phyloP scores from a whole-genome alignment of 2,888 invertebrate genomes.

The Thera obeliscata region DNA sequence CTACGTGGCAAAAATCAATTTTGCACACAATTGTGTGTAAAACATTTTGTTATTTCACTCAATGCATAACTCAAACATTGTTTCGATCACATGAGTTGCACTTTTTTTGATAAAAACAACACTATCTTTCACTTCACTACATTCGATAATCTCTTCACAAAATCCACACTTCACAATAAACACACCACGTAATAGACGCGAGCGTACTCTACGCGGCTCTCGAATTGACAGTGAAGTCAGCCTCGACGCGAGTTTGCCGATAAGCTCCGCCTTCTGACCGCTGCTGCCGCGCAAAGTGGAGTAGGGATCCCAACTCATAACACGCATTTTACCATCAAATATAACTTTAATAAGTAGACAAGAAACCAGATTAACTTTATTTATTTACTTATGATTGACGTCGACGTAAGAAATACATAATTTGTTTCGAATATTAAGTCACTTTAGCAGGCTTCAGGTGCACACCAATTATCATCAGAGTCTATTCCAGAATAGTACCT shows the following conservation, averaged over 20 bases:
- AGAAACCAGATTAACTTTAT: too few relatives aligned
- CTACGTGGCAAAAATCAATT: conserved; percentile 85
- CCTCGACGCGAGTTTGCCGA: conserved; percentile 84
- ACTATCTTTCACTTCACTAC: conserved; percentile 81
- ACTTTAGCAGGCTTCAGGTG: too few relatives aligned
- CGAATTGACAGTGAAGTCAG: conserved; percentile 83
- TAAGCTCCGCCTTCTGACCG: conserved; percentile 85
- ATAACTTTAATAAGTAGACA: background rate
- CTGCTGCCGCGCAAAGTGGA: conserved; percentile 84
- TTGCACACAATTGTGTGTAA: conserved; percentile 80
- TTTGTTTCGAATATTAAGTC: too few relatives aligned
- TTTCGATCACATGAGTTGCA: conserved; percentile 72
- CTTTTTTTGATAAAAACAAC: conserved; percentile 68
- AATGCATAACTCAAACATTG: conserved; percentile 70
- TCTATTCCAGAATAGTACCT: too few relatives aligned
- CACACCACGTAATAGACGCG: conserved; percentile 82
- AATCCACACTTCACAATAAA: conserved; percentile 82
- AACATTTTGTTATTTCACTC: conserved; percentile 82
- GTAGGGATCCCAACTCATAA: conserved; percentile 64
- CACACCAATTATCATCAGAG: too few relatives aligned
- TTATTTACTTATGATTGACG: too few relatives aligned
- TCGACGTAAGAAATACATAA: too few relatives aligned
- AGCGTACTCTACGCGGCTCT: conserved; percentile 82
- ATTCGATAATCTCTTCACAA: conserved; percentile 81
- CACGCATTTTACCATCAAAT: conserved; percentile 20